phyloP scores from a whole-genome alignment of 64 coral and sea anemone genomes.

The Platygyra sinensis region DNA sequence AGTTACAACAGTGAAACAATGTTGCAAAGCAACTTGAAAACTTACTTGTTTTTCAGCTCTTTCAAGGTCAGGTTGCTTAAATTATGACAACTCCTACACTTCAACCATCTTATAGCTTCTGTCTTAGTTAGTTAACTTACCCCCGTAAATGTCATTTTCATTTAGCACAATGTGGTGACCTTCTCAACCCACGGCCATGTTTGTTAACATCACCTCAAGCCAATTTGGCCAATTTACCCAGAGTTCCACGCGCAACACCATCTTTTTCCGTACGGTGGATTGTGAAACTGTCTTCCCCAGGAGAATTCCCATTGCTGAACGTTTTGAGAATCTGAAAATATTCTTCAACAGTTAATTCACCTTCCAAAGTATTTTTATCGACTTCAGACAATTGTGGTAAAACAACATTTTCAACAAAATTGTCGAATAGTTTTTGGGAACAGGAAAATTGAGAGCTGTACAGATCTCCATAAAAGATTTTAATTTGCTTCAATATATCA shows the following conservation, averaged over 20 bases:
- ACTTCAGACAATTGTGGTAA: too few relatives aligned
- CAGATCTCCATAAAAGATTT: too few relatives aligned
- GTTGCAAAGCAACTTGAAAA: slow-evolving; percentile 7
- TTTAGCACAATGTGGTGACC: not conserved
- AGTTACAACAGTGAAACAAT: slow-evolving; percentile 8
- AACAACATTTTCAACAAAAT: too few relatives aligned
- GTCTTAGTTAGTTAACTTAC: slow-evolving; percentile 12
- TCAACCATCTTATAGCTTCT: slow-evolving; percentile 56
- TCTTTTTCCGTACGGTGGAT: not conserved
- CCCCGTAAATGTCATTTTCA: not conserved
- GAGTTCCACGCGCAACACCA: not conserved
- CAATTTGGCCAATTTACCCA: not conserved
- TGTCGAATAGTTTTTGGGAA: too few relatives aligned
- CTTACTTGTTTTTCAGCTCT: slow-evolving; percentile 5
- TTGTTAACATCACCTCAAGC: slow-evolving; percentile 20
- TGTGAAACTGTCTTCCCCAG: too few relatives aligned
- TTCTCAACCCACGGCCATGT: slow-evolving; percentile 20
- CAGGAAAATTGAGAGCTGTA: too few relatives aligned
- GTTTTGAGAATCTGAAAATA: too few relatives aligned
- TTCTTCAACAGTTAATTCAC: too few relatives aligned
- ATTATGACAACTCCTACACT: slow-evolving; percentile 7
- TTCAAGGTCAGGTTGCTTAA: not conserved
- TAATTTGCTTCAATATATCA: too few relatives aligned
- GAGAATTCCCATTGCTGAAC: too few relatives aligned
- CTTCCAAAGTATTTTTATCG: too few relatives aligned